Conservation (phyloP, 1,140 invertebrate species). For the Atta cephalotes region DNA sequence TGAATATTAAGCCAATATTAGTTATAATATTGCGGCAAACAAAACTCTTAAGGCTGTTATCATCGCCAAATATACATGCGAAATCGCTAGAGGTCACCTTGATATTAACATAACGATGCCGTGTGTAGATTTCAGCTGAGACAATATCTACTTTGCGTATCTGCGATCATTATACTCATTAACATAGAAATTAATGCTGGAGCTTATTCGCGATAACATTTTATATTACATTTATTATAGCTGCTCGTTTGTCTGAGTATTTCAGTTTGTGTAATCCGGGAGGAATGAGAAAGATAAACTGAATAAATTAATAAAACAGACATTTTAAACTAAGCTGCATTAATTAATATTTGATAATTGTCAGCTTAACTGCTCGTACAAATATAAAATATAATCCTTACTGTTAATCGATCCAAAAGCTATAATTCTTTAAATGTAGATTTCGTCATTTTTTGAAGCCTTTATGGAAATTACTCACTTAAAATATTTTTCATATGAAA, state of each 20-base stretch:
- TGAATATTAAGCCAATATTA: constrained; percentile 27
- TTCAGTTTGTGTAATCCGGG: not conserved
- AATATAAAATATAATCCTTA: not conserved
- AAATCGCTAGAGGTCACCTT: constrained; percentile 10
- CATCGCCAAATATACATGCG: constrained; percentile 30
- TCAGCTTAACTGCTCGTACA: not conserved
- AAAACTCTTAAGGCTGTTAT: constrained; percentile 30
- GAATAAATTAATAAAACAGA: not conserved
- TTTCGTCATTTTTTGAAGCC: constrained; percentile 30
- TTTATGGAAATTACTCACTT: constrained; percentile 24
- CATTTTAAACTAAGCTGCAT: not conserved
- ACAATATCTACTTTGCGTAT: constrained; percentile 41
- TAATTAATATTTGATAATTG: constrained; percentile 2
- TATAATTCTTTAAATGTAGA: not conserved
- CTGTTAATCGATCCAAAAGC: not conserved
- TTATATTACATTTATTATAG: constrained; percentile 30
- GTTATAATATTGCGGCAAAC: constrained; percentile 6
- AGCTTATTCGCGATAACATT: constrained; percentile 20
- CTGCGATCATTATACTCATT: constrained; percentile 13
- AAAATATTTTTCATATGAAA: constrained; percentile 52
- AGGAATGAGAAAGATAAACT: not conserved
- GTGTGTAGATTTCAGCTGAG: not conserved
- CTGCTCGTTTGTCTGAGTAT: not conserved
- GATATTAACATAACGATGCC: constrained; percentile 28
- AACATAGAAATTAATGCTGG: constrained; percentile 33